These are phyloP conservation scores for Apteryx mantelli DNA, from an alignment of 2,113 vertebrate genomes.

Conservation along the genomic window DNA sequence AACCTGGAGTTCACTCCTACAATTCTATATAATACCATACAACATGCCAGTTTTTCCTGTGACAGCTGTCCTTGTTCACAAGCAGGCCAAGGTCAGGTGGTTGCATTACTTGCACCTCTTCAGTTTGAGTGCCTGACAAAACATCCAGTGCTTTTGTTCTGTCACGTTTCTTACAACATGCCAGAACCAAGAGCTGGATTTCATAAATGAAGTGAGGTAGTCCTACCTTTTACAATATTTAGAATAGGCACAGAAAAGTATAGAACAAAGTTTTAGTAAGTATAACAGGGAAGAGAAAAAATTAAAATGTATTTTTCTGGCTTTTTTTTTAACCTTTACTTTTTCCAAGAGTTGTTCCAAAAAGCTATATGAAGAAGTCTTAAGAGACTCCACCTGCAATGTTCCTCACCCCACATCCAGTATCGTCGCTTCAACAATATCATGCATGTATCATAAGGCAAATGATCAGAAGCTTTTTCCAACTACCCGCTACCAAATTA, in stretches of 20 bases:
- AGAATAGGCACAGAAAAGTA: background rate
- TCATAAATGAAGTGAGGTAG: rapidly evolving
- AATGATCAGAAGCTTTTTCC: background rate
- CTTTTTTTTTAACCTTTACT: too few species aligned
- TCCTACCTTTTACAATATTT: background rate
- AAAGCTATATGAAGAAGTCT: background rate
- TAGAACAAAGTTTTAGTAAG: too few species aligned
- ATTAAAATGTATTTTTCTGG: background rate
- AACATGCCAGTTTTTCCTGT: background rate
- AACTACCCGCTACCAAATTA: background rate
- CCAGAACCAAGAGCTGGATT: background rate
- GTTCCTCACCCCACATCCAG: rapidly evolving
- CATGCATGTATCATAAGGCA: background rate
- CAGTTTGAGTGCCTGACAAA: background rate
- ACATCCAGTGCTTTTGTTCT: background rate
- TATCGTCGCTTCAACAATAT: too few species aligned
- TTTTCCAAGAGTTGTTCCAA: background rate
- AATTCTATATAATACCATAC: rapidly evolving
- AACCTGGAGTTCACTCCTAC: background rate
- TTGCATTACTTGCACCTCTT: rapidly evolving
- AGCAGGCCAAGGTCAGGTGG: background rate
- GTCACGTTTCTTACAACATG: background rate
- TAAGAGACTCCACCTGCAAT: background rate
- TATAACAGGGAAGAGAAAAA: background rate
- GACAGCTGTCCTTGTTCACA: background rate